Evolutionary conservation across 2,113 vertebrate species (phyloP), one percentile per base, ranked within the genome.

Genomic region (Okapia johnstoni): DNA sequence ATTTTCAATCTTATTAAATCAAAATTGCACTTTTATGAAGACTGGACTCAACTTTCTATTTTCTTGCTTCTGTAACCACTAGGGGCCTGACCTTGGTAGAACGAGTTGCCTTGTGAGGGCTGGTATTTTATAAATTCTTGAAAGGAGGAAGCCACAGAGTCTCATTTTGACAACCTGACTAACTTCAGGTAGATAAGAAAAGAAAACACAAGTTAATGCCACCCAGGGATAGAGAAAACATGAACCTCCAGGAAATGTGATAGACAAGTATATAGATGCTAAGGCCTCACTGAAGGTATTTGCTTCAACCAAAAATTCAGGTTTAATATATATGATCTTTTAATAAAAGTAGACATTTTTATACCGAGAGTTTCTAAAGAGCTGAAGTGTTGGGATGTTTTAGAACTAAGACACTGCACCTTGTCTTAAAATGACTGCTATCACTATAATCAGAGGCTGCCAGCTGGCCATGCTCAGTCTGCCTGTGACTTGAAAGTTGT

Each of bases 1-100:
- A 58, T 93, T 96, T 97, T 96, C 85, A 70, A 90, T 90, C n/a
- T 96, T 96, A 70, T 85, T 93, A 90, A 14, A 57, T 93, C 88
- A 88, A 93, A 94, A 93, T 58, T 83, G 7, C 1, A 40, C 61
- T 83, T 97, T 95, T 96, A 70, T 19, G 9, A 83, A 96, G 88
- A 88, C 33, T 83, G 43, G 79, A 54, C 70, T 93, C 70, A 87
- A 90, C 83, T 93, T 79, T 77, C 43, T 81, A 1, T n/a, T 97
- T 54, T 70, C 48, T 96, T 79, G 66, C 50, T 90, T 88, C 25
- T 36, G 30, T 63, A 86, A 94, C 60, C 52, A 55, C 52, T 21
- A 28, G 70, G 77, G 66, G 19, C 54, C 58, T 90, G 58, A 85
- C 54, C 76, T 92, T 90, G 79, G 70, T 94, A 61, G 23, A 87